Evolutionary conservation across 2,113 vertebrate species (phyloP).

Genomic region (Okapia johnstoni): DNA sequence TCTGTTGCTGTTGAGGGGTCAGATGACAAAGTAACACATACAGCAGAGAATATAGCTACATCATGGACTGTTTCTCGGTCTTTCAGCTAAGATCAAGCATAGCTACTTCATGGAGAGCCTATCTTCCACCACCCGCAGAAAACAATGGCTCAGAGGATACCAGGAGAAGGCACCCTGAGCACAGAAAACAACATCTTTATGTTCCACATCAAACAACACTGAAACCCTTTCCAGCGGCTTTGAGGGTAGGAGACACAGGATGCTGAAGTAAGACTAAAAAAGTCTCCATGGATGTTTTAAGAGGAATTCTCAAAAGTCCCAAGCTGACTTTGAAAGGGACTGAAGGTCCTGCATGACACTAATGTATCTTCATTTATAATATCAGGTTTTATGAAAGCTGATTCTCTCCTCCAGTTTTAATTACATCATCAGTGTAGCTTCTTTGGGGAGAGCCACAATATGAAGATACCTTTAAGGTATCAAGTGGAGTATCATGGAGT

Average conservation of each 20-base stretch:
- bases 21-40: not conserved
- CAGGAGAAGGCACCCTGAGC: not conserved
- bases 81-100: not conserved
- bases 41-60: not conserved
- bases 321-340: not conserved
- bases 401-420: not conserved
- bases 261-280: not conserved
- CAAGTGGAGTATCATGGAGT: not conserved
- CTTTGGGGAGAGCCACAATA: not conserved
- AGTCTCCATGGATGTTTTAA: not conserved
- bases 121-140: not conserved
- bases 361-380: not conserved
- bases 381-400: not conserved
- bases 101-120: not conserved
- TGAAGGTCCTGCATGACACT: not conserved
- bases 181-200: not conserved
- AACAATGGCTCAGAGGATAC: not conserved
- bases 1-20: not conserved
- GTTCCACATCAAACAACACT: not conserved
- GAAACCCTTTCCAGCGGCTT: not conserved
- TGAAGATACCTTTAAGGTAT: not conserved
- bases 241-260: not conserved
- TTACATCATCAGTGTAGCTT: not conserved
- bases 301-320: not conserved
- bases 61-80: not conserved